Evolutionary conservation across 2,888 invertebrate genomes (phyloP).

Genomic region (Hypomecis atomaria): DNA sequence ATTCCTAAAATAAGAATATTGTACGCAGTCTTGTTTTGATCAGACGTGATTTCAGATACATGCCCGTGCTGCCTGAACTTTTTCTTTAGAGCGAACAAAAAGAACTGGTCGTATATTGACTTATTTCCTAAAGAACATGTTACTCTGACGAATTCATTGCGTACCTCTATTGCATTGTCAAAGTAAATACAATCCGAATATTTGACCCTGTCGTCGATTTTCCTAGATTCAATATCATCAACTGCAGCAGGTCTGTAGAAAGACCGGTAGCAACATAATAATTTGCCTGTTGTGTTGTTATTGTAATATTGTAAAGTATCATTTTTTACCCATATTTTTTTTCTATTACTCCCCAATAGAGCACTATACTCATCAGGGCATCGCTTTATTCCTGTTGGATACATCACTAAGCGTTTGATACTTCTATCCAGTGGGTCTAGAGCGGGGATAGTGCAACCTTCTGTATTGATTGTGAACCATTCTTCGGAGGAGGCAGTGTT

Average conservation of each 20-base stretch:
- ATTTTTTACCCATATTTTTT: conserved; percentile 78
- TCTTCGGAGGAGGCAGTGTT: conserved; percentile 24
- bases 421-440: conserved; percentile 82
- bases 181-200: conserved; percentile 76
- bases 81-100: conserved; percentile 83
- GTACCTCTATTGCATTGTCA: conserved; percentile 59
- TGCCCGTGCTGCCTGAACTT: conserved; percentile 38
- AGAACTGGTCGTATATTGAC: conserved; percentile 86
- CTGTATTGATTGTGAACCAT: conserved; percentile 77
- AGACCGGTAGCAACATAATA: conserved; percentile 84
- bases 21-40: conserved; percentile 56
- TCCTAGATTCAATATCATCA: conserved; percentile 30
- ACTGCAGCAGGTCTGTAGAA: conserved; percentile 57
- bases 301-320: conserved; percentile 75
- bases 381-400: conserved; percentile 22
- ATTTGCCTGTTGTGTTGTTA: conserved; percentile 59
- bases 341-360: conserved; percentile 81
- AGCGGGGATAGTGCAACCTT: conserved; percentile 86
- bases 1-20: conserved; percentile 93
- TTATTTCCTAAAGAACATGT: conserved; percentile 74
- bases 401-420: conserved; percentile 57
- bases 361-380: conserved; percentile 30
- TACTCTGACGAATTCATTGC: conserved; percentile 87
- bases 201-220: conserved; percentile 65
- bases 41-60: conserved; percentile 16